Base-by-base conservation (phyloP, 2,113 vertebrate species). In the Nesogale talazaci region DNA sequence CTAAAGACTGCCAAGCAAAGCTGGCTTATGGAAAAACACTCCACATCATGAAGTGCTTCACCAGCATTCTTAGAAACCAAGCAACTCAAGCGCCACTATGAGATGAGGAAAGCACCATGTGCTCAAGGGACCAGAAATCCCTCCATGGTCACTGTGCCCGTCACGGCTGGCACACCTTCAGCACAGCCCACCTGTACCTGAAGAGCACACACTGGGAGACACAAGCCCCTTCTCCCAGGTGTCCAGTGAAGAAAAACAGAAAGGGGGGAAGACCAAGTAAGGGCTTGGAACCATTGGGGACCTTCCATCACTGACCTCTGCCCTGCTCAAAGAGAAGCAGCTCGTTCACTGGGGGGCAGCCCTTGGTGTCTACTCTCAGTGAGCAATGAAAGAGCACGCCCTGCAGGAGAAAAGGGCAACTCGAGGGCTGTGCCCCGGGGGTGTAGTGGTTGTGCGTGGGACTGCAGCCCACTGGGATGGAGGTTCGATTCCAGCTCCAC, bases 51-150 rank as follows among this genome's bases (percentile, higher is more conserved):
- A 83, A 79, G 76, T 57, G 57, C 40, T 72, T 90, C 23, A 52
- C 79, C 75, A 19, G 63, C n/a, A 67, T 78, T 80, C 77, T 91
- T 56, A 89, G 84, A 75, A 69, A 83, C 61, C 11, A 82, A 88
- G 40, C 34, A 63, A 57, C 63, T 76, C 1, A 46, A 82, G 29
- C 92, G 23, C 19, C n/a, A 36, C 40, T 82, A 76, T 52, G n/a
- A 83, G 76, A 23, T 63, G 3, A n/a, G 27, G n/a, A 23, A 59
- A 42, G 9, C 59, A 61, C 72, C 5, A 11, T 42, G 72, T 56
- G 46, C n/a, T 83, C 36, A 56, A n/a, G n/a, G 10, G 63, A 67
- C 52, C 77, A 65, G 57, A 83, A n/a, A 88, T 76, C 57, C 17
- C 52, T 57, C 42, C 36, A 40, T 29, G 34, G 75, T 67, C 89